phyloP scores from a whole-genome alignment of 2,113 vertebrate species.

The Eupsittula cactorum region DNA sequence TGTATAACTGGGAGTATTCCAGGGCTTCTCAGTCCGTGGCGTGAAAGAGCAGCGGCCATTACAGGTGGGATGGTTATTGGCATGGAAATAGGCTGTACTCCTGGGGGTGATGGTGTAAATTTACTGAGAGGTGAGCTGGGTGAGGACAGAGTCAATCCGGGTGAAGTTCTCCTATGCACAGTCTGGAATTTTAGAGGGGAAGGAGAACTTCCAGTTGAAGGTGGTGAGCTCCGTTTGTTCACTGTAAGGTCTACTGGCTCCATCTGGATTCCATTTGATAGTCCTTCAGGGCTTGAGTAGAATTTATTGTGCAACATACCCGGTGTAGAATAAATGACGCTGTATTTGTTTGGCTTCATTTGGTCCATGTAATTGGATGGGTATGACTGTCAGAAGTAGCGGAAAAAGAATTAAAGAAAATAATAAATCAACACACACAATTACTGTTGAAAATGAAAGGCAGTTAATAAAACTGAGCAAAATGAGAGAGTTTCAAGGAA shows the following conservation, averaged over 20 bases:
- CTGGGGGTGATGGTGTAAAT: conserved; percentile 69
- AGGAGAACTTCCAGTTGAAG: conserved; percentile 79
- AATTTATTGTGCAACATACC: conserved; percentile 76
- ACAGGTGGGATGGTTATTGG: conserved; percentile 82
- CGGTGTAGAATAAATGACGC: conserved; percentile 79
- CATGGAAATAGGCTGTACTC: conserved; percentile 76
- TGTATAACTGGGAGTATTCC: conserved; percentile 90
- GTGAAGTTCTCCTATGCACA: conserved; percentile 75
- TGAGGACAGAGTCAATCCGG: conserved; percentile 73
- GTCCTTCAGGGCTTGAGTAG: conserved; percentile 72
- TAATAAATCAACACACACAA: background rate
- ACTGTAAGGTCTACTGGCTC: conserved; percentile 95
- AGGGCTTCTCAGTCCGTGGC: conserved; percentile 78
- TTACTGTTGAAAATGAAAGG: background rate
- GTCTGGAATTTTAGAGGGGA: conserved; percentile 83
- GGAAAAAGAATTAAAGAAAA: background rate
- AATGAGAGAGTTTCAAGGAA: background rate
- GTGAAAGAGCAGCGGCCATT: conserved; percentile 82
- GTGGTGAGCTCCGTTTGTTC: conserved; percentile 87
- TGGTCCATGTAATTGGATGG: conserved; percentile 80
- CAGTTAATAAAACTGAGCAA: background rate
- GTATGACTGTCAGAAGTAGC: conserved; percentile 69
- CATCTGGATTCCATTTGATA: conserved; percentile 82
- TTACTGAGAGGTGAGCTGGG: conserved; percentile 79
- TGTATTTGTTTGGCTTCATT: conserved; percentile 79